Base-by-base conservation (phyloP, 2,113 vertebrate genomes). In the Laticauda laticaudata region DNA sequence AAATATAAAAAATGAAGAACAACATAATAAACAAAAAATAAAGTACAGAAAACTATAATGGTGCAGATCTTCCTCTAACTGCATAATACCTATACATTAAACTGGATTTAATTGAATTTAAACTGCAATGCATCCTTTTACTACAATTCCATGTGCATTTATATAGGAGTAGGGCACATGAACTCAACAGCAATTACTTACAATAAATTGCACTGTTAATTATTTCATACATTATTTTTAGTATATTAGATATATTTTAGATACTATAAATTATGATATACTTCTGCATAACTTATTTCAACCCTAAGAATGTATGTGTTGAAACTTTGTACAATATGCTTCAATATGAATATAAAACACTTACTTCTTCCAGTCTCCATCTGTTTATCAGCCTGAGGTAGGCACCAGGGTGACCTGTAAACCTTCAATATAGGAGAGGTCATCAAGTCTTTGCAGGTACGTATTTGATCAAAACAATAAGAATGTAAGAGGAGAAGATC, bases 321-420 rank as follows among this genome's bases (percentile, higher is more conserved):
- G n/a, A 20, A 87, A n/a, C 34, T 45, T 18, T 55, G 14, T 45
- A 54, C 29, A 92, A 53, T 55, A 75, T 39, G 12, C 9, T 24
- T 39, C 69, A 55, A 75, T 45, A 90, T 39, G 45, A 89, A 26
- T 69, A 91, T 57, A 0, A 0, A 92, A 54, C 94, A 98, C 98
- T 97, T 94, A 99, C 99, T 98, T 99, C 99, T 97, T 99, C 99
- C 95, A 99, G 97, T 95, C 99, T 98, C 99, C 99, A 99, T 95
- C 98, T 98, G 97, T 99, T 99, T 98, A 99, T 98, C 97, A 99
- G 98, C 96, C 98, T 98, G 95, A 99, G 97, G 97, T 99, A 99
- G 95, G 98, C 98, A 97, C 99, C 99, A 92, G 99, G 99, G 95
- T 99, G 98, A 96, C 99, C 99, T 94, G 99, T 99, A 96, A 99